These are phyloP conservation scores for Synanthedon myopaeformis DNA, from an alignment of 2,888 invertebrate species.

Conservation along the genomic window DNA sequence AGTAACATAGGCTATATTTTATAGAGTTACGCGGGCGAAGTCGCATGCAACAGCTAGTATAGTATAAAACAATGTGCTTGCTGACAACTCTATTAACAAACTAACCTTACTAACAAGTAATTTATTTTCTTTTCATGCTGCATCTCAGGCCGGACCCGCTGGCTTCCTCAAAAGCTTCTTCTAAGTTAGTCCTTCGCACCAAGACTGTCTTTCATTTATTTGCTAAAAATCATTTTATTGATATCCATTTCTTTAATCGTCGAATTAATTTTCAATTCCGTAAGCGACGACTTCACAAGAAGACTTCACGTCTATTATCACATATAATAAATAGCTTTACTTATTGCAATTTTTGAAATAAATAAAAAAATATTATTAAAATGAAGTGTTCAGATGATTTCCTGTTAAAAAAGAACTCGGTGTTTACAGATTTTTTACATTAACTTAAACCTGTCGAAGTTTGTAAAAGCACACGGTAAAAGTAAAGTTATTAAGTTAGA, in stretches of 20 bases:
- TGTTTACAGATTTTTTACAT: slow-evolving; percentile 11
- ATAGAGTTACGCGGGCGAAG: too few relatives aligned
- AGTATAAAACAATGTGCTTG: too few relatives aligned
- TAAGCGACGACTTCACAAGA: slow-evolving; percentile 31
- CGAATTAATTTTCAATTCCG: slow-evolving; percentile 27
- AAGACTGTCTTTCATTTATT: slow-evolving; percentile 65
- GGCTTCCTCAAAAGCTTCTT: slow-evolving; percentile 96
- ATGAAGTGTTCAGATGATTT: slow-evolving; percentile 62
- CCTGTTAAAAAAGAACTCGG: slow-evolving; percentile 25
- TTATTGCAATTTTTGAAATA: too few relatives aligned
- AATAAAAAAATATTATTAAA: slow-evolving; percentile 7
- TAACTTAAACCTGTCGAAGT: slow-evolving; percentile 26
- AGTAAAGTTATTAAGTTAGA: slow-evolving; percentile 55
- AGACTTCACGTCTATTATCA: slow-evolving; percentile 24
- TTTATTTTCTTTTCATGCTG: slow-evolving; percentile 39
- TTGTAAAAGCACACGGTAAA: slow-evolving; percentile 61
- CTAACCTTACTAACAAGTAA: slow-evolving; percentile 25
- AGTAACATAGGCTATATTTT: too few relatives aligned
- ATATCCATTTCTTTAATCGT: slow-evolving; percentile 46
- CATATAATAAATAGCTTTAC: too few relatives aligned
- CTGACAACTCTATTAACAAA: neutral
- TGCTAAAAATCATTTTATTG: slow-evolving; percentile 36
- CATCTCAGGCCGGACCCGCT: slow-evolving; percentile 85
- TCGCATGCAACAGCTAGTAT: too few relatives aligned
- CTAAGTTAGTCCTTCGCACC: slow-evolving; percentile 75